These are phyloP conservation scores for Pipistrellus pygmaeus DNA, from an alignment of 2,797 vertebrate genomes.

Conservation along the genomic window DNA sequence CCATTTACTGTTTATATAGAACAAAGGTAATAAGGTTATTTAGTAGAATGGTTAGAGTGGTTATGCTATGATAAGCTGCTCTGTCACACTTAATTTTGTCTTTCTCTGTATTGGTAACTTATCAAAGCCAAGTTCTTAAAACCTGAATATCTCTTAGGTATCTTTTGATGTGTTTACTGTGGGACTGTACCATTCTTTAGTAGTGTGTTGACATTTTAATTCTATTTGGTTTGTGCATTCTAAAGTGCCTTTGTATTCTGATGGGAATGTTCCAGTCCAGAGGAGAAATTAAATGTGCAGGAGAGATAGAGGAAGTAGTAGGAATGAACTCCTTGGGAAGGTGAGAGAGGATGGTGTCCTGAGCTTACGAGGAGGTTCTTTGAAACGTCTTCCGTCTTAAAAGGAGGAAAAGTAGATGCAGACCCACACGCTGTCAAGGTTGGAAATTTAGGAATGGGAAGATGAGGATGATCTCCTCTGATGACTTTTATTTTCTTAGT, in stretches of 20 bases:
- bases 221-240: conserved; percentile 15
- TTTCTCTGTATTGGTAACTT: conserved; percentile 11
- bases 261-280: background rate
- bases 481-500: background rate
- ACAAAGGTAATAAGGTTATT: background rate
- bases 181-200: background rate
- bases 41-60: background rate
- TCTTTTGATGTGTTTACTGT: background rate
- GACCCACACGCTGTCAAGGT: background rate
- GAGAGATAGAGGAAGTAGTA: background rate
- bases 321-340: background rate
- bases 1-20: background rate
- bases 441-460: background rate
- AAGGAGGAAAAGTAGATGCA: background rate
- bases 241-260: background rate
- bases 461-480: background rate
- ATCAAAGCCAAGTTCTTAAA: conserved; percentile 20
- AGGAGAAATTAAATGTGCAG: background rate
- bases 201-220: background rate
- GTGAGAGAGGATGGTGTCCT: background rate
- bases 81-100: background rate
- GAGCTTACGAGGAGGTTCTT: background rate
- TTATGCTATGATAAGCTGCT: background rate
- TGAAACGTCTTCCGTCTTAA: background rate
- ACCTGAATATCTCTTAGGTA: background rate